Percentiles rank a stretch among this genome's conserved stretches.
Conservation (phyloP, 2,888 invertebrate species). For the Oligia latruncula region DNA sequence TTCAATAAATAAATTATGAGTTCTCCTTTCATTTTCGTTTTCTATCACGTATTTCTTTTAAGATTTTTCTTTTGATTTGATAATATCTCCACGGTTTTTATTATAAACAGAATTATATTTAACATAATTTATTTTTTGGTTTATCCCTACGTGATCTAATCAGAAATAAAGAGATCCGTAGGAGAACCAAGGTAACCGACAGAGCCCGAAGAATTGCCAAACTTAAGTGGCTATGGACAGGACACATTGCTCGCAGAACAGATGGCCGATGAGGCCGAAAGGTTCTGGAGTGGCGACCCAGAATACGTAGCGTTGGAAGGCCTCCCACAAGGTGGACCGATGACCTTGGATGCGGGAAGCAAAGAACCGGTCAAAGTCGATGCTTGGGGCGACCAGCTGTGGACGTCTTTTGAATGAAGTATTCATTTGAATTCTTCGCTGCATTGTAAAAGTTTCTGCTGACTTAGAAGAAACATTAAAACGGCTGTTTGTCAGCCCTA, state of each 20-base stretch:
- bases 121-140: background rate
- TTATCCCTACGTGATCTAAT: background rate
- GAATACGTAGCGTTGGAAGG: background rate
- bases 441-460: constrained; percentile 7
- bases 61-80: background rate
- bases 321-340: background rate
- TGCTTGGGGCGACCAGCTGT: background rate
- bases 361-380: background rate
- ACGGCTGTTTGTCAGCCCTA: constrained; percentile 23
- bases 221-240: background rate
- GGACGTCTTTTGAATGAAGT: background rate
- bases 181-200: too few species aligned
- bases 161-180: background rate
- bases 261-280: background rate
- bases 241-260: background rate
- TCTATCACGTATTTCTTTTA: background rate
- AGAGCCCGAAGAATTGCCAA: background rate
- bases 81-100: background rate
- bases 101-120: background rate
- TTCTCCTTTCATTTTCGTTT: constrained; percentile 2
- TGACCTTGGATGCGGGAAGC: background rate
- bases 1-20: background rate
- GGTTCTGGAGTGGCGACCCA: background rate
- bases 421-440: constrained; percentile 8
- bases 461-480: constrained; percentile 13